Evolutionary conservation across 2,888 invertebrate species (phyloP).

Genomic region (Cynaeus angustus): DNA sequence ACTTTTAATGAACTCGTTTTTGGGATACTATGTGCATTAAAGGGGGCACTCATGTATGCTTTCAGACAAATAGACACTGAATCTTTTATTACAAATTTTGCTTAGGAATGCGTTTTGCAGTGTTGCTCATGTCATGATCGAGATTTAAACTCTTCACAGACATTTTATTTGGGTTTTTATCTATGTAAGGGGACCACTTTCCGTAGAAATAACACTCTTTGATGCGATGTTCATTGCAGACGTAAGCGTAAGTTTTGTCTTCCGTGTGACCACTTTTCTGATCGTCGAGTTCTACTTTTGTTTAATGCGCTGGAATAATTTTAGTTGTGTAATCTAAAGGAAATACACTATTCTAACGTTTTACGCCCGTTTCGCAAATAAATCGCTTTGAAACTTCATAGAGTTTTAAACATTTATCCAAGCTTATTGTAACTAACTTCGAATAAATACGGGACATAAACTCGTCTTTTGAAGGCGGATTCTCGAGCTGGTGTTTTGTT

Average conservation of each 20-base stretch:
- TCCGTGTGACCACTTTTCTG: constrained; percentile 64
- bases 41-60: constrained; percentile 66
- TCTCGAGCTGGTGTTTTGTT: too few species aligned
- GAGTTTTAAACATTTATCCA: not conserved
- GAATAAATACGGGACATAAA: constrained; percentile 6
- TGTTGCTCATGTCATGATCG: too few species aligned
- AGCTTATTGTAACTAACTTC: not conserved
- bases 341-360: constrained; percentile 9
- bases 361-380: not conserved
- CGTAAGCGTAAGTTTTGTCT: constrained; percentile 57
- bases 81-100: too few species aligned
- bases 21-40: constrained; percentile 69
- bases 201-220: not conserved
- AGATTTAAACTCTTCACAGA: too few species aligned
- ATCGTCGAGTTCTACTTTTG: constrained; percentile 55
- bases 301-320: not conserved
- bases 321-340: not conserved
- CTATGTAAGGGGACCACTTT: too few species aligned
- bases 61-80: too few species aligned
- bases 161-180: too few species aligned
- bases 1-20: constrained; percentile 43
- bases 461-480: too few species aligned
- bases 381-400: not conserved
- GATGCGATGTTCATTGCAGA: not conserved
- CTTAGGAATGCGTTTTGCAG: too few species aligned